Evolutionary conservation across 2,113 vertebrate genomes (phyloP).

Genomic region (Microcebus jonahi): DNA sequence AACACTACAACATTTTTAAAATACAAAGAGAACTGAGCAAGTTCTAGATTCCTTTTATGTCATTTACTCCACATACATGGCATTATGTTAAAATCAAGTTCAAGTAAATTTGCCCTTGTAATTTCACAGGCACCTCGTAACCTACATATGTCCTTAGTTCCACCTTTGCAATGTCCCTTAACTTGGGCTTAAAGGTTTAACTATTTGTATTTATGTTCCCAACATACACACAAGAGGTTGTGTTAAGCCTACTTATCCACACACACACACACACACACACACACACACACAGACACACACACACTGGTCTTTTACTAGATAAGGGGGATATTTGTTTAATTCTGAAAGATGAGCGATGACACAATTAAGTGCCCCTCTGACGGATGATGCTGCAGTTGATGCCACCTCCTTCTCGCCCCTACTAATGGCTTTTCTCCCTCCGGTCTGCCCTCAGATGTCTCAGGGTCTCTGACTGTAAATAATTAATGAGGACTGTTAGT

Average conservation of each 20-base stretch:
- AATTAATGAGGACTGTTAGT: constrained; percentile 82
- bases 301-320: background rate
- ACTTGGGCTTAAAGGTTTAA: background rate
- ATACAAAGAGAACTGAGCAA: background rate
- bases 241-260: too few species aligned
- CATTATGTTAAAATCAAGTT: background rate
- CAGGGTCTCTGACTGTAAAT: constrained; percentile 86
- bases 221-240: background rate
- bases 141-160: background rate
- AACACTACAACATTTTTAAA: background rate
- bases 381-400: accelerated
- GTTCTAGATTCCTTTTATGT: background rate
- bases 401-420: background rate
- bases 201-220: background rate
- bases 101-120: background rate
- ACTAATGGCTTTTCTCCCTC: constrained; percentile 83
- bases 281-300: background rate
- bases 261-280: accelerated
- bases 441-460: constrained; percentile 81
- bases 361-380: background rate
- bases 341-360: background rate
- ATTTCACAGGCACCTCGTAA: background rate
- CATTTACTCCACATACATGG: too few species aligned
- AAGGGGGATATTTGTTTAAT: background rate
- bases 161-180: background rate